phyloP scores from a whole-genome alignment of 2,797 vertebrate genomes.

The Rhyacichthys aspro region DNA sequence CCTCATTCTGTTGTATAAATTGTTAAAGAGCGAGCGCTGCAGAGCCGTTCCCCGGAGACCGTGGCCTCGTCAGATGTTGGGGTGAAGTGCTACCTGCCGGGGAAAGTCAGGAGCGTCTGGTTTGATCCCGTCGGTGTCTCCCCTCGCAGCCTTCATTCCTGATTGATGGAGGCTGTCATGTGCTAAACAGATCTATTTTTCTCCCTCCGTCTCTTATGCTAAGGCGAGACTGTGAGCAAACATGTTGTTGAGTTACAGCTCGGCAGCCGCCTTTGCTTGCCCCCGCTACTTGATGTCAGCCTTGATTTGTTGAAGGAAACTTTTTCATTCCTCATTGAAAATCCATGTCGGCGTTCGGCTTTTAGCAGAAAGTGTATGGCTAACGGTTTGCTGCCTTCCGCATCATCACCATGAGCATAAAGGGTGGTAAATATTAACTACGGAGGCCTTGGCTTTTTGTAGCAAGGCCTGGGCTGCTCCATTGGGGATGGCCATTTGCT shows the following conservation, averaged over 20 bases:
- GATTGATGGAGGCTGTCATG: constrained; percentile 75
- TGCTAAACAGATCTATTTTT: constrained; percentile 74
- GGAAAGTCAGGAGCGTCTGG: constrained; percentile 37
- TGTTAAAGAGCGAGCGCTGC: constrained; percentile 18
- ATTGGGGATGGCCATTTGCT: constrained; percentile 32
- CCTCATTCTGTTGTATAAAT: constrained; percentile 24
- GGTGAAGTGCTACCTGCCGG: constrained; percentile 24
- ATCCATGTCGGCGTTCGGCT: constrained; percentile 11
- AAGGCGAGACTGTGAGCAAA: constrained; percentile 64
- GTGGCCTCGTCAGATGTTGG: constrained; percentile 18
- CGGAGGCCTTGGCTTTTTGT: constrained; percentile 22
- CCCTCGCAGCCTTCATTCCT: constrained; percentile 49
- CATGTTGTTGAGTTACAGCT: constrained; percentile 48
- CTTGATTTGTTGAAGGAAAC: constrained; percentile 42
- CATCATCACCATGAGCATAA: constrained; percentile 24
- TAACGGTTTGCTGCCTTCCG: constrained; percentile 15
- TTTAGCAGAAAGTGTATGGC: constrained; percentile 14
- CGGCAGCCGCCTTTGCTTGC: constrained; percentile 10
- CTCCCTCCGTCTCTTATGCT: constrained; percentile 59
- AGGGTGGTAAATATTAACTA: constrained; percentile 37
- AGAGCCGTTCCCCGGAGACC: not conserved
- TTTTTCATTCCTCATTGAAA: constrained; percentile 18
- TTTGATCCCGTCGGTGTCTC: constrained; percentile 50
- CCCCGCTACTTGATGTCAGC: constrained; percentile 25
- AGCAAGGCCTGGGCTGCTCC: constrained; percentile 27